Evolutionary conservation across 2,797 vertebrate genomes (phyloP), one percentile per base, ranked within the genome.

Genomic region (Danio choprae): DNA sequence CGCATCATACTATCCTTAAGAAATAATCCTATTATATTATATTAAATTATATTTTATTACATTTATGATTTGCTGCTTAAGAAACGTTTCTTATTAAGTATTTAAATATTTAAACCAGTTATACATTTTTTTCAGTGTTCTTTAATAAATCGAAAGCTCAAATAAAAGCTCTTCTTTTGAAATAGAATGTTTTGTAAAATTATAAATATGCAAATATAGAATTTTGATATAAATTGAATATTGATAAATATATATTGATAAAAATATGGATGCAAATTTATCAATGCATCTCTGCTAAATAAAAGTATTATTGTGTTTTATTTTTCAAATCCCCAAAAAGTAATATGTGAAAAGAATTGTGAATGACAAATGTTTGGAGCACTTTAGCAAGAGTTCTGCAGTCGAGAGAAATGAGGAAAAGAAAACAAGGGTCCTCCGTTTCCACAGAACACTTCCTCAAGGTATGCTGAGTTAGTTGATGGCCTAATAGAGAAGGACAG

Each of bases 391-490:
- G 16, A 5, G 58, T n/a, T 60, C 4, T 60, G 56, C 1, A 18
- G 36, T 58, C 41, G 15, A 29, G 53, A 22, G 63, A 80, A 76
- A 56, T 82, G 68, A 75, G 73, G 79, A 68, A 59, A 48, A 81
- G 81, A 64, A 55, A 51, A 65, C 40, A 55, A 48, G 43, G 43
- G 78, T 43, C 50, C 79, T 44, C 73, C 58, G 72, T 67, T 46
- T 55, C 77, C 43, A 16, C 81, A 62, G 3, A 85, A 71, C 65
- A 87, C 84, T 91, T 90, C 88, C 88, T 90, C 84, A 91, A 90
- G 92, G 90, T 87, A 90, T 76, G 89, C 53, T 69, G 50, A 86
- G 79, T 74, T 64, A 53, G 74, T 71, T 69, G 58, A 43, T 73
- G 72, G 63, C 76, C 69, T 65, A 29, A 29, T 5, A 18, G 41